A percentile compares a stretch with the other conserved stretches of the same genome.
phyloP scores from a whole-genome alignment of 2,888 invertebrate genomes.

The Volucella bombylans region DNA sequence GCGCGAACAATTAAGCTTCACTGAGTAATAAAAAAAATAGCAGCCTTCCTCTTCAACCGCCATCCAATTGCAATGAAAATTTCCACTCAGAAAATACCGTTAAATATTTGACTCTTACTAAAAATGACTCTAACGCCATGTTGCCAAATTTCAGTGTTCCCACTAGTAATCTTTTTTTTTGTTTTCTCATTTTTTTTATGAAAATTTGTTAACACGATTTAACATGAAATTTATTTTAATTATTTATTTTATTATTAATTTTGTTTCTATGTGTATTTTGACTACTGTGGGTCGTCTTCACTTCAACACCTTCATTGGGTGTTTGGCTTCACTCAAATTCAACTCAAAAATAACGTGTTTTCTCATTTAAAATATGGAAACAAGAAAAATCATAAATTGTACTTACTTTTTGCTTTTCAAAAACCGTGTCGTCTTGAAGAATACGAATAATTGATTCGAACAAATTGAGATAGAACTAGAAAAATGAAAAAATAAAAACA shows the following conservation, averaged over 20 bases:
- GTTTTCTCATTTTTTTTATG: too few relatives aligned
- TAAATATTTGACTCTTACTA: too few relatives aligned
- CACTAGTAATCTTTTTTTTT: constrained; percentile 1
- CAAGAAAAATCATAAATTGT: background rate
- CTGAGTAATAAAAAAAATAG: background rate
- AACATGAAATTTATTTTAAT: too few relatives aligned
- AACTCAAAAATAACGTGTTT: background rate
- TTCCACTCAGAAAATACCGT: constrained; percentile 8
- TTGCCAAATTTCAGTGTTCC: constrained; percentile 16
- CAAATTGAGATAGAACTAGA: constrained; percentile 27
- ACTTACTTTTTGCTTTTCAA: constrained; percentile 70
- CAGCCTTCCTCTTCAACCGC: background rate
- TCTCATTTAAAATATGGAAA: background rate
- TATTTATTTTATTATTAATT: background rate
- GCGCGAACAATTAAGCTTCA: too few relatives aligned
- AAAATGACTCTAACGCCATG: background rate
- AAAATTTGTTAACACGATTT: too few relatives aligned
- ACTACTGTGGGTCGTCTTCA: background rate
- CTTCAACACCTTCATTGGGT: too few relatives aligned
- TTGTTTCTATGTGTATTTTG: too few relatives aligned
- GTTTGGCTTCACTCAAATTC: background rate
- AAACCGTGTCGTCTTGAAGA: constrained; percentile 68
- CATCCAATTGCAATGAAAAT: background rate
- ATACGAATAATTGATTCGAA: constrained; percentile 2
- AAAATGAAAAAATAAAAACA: constrained; percentile 39